Percentiles rank a stretch among this genome's conserved stretches.
Conservation (phyloP, 2,113 vertebrate species). For the Origma solitaria region DNA sequence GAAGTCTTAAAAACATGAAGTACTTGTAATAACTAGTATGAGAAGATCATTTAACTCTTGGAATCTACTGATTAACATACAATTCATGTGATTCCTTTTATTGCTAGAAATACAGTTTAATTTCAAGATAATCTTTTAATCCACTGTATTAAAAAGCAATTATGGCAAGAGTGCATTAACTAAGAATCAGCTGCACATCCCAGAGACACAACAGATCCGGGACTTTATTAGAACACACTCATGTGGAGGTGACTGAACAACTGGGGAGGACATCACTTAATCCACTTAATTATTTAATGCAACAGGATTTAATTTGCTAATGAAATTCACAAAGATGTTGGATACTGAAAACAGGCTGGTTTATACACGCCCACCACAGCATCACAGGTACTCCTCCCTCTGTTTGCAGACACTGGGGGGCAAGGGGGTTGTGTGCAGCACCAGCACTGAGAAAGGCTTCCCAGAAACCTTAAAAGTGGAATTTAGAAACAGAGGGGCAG, state of each 20-base stretch:
- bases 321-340: neutral
- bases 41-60: neutral
- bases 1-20: neutral
- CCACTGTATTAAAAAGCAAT: slow-evolving; percentile 20
- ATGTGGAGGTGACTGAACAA: neutral
- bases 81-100: neutral
- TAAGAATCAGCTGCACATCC: neutral
- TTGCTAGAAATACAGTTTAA: slow-evolving; percentile 20
- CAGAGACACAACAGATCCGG: neutral
- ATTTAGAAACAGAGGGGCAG: neutral
- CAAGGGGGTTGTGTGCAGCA: neutral
- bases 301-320: neutral
- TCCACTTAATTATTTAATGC: slow-evolving; percentile 12
- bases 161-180: slow-evolving; percentile 1
- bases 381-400: neutral
- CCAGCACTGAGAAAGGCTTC: neutral
- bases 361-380: neutral
- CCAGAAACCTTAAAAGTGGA: neutral
- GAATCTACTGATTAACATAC: neutral
- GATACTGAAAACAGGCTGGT: neutral
- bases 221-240: neutral
- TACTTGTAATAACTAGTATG: neutral
- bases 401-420: neutral
- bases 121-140: slow-evolving; percentile 37
- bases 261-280: neutral